phyloP scores from a whole-genome alignment of 2,113 vertebrate species.

The Alouatta palliata region DNA sequence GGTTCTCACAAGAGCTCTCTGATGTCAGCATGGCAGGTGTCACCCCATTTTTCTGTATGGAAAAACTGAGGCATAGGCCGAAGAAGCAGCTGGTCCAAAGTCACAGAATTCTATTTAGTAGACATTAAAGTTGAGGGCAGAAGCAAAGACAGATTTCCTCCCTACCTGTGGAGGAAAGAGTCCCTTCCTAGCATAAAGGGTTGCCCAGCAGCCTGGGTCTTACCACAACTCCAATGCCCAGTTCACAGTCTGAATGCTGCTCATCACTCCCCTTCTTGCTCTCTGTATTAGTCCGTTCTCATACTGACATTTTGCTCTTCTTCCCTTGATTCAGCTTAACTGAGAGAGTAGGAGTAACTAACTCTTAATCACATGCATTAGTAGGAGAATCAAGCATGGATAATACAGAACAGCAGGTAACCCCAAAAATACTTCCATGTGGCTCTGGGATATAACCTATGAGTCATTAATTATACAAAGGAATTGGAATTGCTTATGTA shows the following conservation, averaged over 20 bases:
- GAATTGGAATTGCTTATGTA: constrained; percentile 49
- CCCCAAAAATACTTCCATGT: constrained; percentile 56
- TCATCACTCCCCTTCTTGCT: background rate
- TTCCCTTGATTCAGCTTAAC: background rate
- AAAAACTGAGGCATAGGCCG: background rate
- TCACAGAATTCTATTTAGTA: background rate
- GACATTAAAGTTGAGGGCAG: background rate
- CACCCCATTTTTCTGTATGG: background rate
- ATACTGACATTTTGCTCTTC: background rate
- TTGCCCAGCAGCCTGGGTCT: background rate
- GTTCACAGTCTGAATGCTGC: background rate
- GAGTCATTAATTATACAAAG: constrained; percentile 48
- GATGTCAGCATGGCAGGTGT: background rate
- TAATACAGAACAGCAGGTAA: constrained; percentile 64
- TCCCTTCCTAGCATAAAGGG: rapidly evolving
- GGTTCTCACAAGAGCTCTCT: background rate
- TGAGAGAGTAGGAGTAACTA: background rate
- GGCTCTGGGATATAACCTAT: constrained; percentile 31
- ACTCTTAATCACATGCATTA: constrained; percentile 32
- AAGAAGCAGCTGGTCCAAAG: background rate
- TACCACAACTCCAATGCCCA: background rate
- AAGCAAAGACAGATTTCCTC: background rate
- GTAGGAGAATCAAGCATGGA: constrained; percentile 30
- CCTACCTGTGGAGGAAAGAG: background rate
- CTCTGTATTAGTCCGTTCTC: too few species aligned